phyloP scores from a whole-genome alignment of 1,140 invertebrate genomes.

The Venustaconcha ellipsiformis region DNA sequence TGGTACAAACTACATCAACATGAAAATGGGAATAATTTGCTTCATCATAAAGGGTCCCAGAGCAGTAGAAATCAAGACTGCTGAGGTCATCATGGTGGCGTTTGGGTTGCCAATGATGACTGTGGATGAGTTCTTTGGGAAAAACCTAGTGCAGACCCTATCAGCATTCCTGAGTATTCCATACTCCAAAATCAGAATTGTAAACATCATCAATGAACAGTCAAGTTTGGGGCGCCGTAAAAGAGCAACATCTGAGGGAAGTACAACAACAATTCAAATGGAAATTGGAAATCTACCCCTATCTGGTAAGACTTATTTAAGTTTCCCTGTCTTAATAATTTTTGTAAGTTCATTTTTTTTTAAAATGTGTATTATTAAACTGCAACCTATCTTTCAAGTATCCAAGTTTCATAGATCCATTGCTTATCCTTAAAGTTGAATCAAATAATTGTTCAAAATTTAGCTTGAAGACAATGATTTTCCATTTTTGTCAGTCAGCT shows the following conservation, averaged over 20 bases:
- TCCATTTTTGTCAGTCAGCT: too few relatives aligned
- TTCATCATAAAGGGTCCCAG: constrained; percentile 43
- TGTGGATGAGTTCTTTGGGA: constrained; percentile 61
- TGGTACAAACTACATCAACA: constrained; percentile 54
- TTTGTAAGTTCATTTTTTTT: too few relatives aligned
- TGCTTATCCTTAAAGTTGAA: too few relatives aligned
- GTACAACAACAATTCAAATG: constrained; percentile 9
- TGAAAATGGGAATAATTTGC: constrained; percentile 40
- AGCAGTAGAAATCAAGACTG: constrained; percentile 33
- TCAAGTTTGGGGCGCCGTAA: constrained; percentile 26
- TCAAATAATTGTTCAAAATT: too few relatives aligned
- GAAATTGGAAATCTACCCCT: constrained; percentile 53
- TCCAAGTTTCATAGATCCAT: too few relatives aligned
- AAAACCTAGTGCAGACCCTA: constrained; percentile 57
- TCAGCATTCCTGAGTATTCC: constrained; percentile 58
- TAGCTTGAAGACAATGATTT: too few relatives aligned
- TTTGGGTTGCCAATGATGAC: constrained; percentile 53
- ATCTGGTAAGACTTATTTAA: constrained; percentile 12
- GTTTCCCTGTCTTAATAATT: not conserved
- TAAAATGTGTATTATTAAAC: too few relatives aligned
- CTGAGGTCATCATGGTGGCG: constrained; percentile 44
- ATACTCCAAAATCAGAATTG: constrained; percentile 53
- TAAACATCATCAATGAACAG: constrained; percentile 45
- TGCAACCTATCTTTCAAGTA: too few relatives aligned
- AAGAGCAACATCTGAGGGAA: constrained; percentile 15